Base-by-base conservation (phyloP, 2,113 vertebrate genomes). In the Conger conger region DNA sequence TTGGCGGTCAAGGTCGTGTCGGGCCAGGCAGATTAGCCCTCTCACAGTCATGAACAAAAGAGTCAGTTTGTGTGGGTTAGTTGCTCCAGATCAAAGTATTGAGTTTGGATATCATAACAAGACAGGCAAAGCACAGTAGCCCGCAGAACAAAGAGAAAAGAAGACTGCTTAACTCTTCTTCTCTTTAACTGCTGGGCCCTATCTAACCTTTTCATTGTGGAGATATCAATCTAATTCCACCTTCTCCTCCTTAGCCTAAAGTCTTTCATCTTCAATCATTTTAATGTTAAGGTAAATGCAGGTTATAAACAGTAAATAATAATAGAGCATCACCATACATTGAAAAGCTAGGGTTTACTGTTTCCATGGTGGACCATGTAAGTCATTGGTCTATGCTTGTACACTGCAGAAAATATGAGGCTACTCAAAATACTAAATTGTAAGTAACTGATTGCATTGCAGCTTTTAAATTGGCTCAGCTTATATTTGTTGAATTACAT, bases 21-120 rank as follows among this genome's bases (percentile, higher is more conserved):
- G 90, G 95, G 94, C 95, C 95, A 94, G 90, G 91, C 92, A 91
- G 92, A 95, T 94, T 95, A 94, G 93, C 91, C 92, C 88, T 33
- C 42, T 86, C 84, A 63, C 86, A 87, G 87, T 93, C 85, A 91
- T 76, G 88, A 92, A 92, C 91, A 94, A 93, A 80, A 93, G 87
- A 86, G 88, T 87, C 76, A 84, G 89, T 88, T 91, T 89, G 90
- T 93, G 90, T 90, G 89, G 90, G 88, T 88, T 90, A 89, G 89
- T 76, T 81, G 91, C 90, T 93, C 89, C 80, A 91, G 92, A 95
- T 95, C 94, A 94, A 94, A 93, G 92, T 95, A 93, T 95, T 89
- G 93, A 93, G 86, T 94, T 90, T 93, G 88, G 93, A 86, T 82
- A 89, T 90, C 87, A 91, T 88, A 88, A 85, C 87, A 89, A 86